Conservation (phyloP, 2,888 invertebrate species). For the Troides aeacus region DNA sequence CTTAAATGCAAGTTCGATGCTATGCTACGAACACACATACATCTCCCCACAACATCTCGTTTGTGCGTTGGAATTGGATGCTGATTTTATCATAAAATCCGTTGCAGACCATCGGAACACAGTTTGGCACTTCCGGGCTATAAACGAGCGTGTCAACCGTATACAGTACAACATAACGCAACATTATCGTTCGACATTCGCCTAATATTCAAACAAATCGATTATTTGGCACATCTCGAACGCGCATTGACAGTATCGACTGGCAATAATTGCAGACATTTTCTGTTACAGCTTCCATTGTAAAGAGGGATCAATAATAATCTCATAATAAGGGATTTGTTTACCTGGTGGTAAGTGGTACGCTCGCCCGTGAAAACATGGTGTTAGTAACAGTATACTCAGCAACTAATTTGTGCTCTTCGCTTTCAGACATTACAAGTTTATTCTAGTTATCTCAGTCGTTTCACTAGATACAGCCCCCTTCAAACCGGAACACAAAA, state of each 20-base stretch:
- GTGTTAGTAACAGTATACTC: no score
- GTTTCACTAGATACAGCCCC: no score
- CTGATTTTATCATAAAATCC: constrained; percentile 16
- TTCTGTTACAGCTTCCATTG: no score
- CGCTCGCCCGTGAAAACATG: no score
- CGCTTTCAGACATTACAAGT: no score
- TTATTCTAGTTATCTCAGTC: no score
- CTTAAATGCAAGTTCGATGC: not conserved
- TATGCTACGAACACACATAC: not conserved
- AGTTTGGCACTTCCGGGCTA: constrained; percentile 1
- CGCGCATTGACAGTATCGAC: not conserved
- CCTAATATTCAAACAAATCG: not conserved
- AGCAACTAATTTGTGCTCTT: no score
- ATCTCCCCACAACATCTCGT: not conserved
- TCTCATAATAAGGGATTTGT: no score
- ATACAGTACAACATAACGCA: not conserved
- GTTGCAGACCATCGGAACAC: constrained; percentile 2
- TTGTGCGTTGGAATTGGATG: not conserved
- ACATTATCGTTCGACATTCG: constrained; percentile 2
- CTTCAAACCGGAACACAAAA: no score
- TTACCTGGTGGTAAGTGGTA: no score
- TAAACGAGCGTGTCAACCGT: constrained; percentile 1
- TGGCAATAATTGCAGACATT: not conserved
- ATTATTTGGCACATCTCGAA: not conserved
- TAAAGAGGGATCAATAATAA: no score